These are phyloP conservation scores for Tenthredo amoena DNA, from an alignment of 2,888 invertebrate species.

Conservation along the genomic window DNA sequence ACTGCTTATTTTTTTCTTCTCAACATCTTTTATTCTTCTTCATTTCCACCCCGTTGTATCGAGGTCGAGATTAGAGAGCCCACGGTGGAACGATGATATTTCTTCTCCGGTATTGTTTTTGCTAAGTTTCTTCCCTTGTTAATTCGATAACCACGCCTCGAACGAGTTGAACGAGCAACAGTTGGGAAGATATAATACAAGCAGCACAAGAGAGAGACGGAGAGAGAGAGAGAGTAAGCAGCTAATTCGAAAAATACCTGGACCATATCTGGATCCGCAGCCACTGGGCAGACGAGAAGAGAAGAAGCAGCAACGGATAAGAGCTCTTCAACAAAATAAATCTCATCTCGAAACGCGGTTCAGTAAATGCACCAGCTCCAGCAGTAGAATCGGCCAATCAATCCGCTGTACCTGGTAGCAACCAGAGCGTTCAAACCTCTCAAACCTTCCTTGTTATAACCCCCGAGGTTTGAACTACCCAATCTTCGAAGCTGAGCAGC, in stretches of 20 bases:
- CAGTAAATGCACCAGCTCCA: constrained; percentile 30
- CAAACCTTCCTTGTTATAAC: constrained; percentile 8
- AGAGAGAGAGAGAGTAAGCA: background rate
- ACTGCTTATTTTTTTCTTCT: background rate
- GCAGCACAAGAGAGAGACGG: background rate
- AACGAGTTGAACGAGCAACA: background rate
- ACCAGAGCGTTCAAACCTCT: background rate
- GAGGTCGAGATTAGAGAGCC: background rate
- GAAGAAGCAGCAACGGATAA: constrained; percentile 9
- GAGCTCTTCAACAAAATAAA: constrained; percentile 51
- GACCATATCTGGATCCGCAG: background rate
- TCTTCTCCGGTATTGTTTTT: background rate
- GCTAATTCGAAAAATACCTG: constrained; percentile 32
- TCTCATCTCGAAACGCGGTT: constrained; percentile 46
- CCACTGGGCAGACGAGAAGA: constrained; percentile 26
- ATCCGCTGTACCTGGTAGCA: constrained; percentile 23
- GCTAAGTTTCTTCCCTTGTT: constrained; percentile 18
- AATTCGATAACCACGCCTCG: background rate
- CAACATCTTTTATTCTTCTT: background rate
- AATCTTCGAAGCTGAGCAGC: background rate
- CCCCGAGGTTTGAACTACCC: background rate
- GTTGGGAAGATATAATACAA: background rate
- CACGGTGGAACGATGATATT: background rate
- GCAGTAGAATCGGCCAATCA: constrained; percentile 26
- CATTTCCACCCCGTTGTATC: background rate